A percentile compares a stretch with the other conserved stretches of the same genome.
These are phyloP conservation scores for Pristionchus maxplancki DNA, from an alignment of 2,888 invertebrate genomes.

Conservation along the genomic window DNA sequence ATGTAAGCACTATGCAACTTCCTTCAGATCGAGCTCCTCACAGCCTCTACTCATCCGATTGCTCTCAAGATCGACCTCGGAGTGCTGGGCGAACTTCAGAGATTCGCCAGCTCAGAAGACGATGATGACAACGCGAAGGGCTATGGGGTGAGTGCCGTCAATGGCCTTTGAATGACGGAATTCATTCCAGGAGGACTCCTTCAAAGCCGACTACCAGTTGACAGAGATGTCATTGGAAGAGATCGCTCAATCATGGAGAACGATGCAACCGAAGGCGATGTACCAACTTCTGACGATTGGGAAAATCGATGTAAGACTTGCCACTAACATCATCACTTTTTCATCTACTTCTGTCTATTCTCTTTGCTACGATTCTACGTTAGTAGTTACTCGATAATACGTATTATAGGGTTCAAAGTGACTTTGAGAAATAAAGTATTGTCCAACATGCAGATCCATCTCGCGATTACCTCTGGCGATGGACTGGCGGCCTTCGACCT, in stretches of 20 bases:
- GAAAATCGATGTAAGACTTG: not conserved
- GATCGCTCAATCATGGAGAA: not conserved
- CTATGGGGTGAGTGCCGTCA: not conserved
- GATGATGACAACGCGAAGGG: not conserved
- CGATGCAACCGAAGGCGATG: not conserved
- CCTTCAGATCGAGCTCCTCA: not conserved
- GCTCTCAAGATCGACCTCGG: slow-evolving; percentile 4
- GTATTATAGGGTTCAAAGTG: too few relatives aligned
- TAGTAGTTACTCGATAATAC: too few relatives aligned
- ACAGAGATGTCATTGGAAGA: not conserved
- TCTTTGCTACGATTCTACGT: too few relatives aligned
- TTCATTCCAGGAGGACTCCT: not conserved
- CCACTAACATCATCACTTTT: too few relatives aligned
- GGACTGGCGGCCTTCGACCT: not conserved
- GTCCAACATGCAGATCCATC: not conserved
- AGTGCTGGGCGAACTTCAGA: not conserved
- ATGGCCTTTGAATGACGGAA: too few relatives aligned
- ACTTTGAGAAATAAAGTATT: too few relatives aligned
- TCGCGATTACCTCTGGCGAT: not conserved
- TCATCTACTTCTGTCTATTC: too few relatives aligned
- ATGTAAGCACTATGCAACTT: not conserved
- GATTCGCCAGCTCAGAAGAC: not conserved
- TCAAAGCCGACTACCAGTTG: not conserved
- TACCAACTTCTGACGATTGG: not conserved
- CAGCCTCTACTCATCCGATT: not conserved